Conservation (phyloP, 2,113 vertebrate species). For the Corydoras sp. region DNA sequence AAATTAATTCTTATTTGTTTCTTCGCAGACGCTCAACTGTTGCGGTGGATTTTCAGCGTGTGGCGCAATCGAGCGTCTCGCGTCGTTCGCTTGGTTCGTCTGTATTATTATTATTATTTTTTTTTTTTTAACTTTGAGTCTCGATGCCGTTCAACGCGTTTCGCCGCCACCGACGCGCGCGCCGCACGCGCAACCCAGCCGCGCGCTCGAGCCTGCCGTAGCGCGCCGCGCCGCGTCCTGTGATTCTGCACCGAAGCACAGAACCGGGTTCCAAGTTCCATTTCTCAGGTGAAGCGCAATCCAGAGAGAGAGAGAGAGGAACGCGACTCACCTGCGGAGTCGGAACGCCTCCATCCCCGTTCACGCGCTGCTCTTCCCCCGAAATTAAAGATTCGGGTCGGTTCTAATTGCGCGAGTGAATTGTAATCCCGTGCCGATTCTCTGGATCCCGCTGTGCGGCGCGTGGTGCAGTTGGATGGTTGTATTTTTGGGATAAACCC, state of each 20-base stretch:
- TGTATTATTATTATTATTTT: too few relatives aligned
- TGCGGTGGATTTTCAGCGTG: not conserved
- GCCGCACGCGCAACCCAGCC: too few relatives aligned
- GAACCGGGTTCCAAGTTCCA: too few relatives aligned
- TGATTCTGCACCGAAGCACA: not conserved
- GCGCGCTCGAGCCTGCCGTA: too few relatives aligned
- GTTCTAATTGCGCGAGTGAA: conserved; percentile 36
- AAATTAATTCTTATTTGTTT: too few relatives aligned
- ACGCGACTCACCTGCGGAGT: conserved; percentile 67
- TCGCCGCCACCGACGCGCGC: not conserved
- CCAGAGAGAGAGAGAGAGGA: not conserved
- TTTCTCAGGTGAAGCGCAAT: not conserved
- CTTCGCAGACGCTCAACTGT: not conserved
- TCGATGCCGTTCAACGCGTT: not conserved
- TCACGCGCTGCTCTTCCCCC: conserved; percentile 33
- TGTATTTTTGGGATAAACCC: conserved; percentile 43
- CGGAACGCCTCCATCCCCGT: conserved; percentile 62
- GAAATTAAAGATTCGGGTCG: conserved; percentile 38
- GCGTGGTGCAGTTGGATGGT: conserved; percentile 43
- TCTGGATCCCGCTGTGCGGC: conserved; percentile 53
- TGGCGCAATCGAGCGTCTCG: too few relatives aligned
- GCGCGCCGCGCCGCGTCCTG: too few relatives aligned
- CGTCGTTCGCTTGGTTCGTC: not conserved
- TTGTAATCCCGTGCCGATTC: conserved; percentile 51
- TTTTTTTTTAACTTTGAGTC: conserved; percentile 28